These are phyloP conservation scores for Grus americana DNA, from an alignment of 2,113 vertebrate species.

Conservation along the genomic window DNA sequence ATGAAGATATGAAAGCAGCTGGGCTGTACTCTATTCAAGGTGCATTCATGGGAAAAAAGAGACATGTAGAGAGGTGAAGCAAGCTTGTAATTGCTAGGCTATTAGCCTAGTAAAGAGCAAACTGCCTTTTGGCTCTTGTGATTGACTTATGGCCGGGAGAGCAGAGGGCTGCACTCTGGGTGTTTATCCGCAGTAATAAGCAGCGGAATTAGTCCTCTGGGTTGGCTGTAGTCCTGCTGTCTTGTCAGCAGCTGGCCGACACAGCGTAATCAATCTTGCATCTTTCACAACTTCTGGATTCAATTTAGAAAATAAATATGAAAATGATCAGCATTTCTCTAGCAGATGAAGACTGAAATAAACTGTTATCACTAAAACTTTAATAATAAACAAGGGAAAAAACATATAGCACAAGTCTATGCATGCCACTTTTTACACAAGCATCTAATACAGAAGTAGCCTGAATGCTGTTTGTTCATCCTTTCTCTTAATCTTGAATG, in stretches of 20 bases:
- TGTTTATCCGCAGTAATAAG: background rate
- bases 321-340: background rate
- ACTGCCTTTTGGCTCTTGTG: background rate
- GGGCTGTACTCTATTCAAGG: background rate
- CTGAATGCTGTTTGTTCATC: background rate
- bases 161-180: background rate
- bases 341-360: background rate
- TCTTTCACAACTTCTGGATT: conserved; percentile 2
- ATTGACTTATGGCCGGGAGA: background rate
- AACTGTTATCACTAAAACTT: background rate
- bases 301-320: background rate
- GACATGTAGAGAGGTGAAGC: background rate
- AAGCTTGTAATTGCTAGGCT: background rate
- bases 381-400: background rate
- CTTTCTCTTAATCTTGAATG: background rate
- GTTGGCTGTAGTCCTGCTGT: background rate
- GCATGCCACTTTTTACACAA: background rate
- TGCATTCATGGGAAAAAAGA: background rate
- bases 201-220: background rate
- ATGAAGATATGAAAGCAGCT: background rate
- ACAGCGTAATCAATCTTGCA: background rate
- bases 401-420: no score
- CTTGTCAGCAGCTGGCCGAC: conserved; percentile 28
- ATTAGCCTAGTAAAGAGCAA: background rate
- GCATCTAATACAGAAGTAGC: background rate